These are phyloP conservation scores for Geophilus truncorum DNA, from an alignment of 2,888 invertebrate genomes.

Conservation along the genomic window DNA sequence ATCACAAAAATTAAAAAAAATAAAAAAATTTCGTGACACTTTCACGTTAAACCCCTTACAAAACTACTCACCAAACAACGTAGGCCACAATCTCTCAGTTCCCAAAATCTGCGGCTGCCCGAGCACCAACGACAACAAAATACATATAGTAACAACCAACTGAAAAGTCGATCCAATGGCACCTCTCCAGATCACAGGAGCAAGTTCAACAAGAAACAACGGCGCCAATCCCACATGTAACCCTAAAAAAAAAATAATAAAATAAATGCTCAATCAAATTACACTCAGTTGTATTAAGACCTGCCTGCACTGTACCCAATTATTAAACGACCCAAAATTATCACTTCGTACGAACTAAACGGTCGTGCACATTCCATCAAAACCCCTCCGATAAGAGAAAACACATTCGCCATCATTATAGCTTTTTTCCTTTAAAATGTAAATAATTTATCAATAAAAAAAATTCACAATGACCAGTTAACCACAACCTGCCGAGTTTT, in stretches of 20 bases:
- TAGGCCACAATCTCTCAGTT: conserved; percentile 63
- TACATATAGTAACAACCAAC: conserved; percentile 78
- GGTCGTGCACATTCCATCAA: conserved; percentile 64
- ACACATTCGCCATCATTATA: conserved; percentile 62
- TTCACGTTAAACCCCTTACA: neutral
- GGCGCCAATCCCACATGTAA: conserved; percentile 81
- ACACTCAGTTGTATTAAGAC: conserved; percentile 44
- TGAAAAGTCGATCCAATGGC: conserved; percentile 86
- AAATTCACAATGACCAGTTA: neutral
- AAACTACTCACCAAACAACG: conserved; percentile 55
- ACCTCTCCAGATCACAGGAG: conserved; percentile 73
- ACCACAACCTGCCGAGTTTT: conserved; percentile 43
- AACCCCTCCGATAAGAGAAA: conserved; percentile 64
- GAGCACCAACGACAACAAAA: conserved; percentile 65
- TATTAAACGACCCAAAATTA: conserved; percentile 68
- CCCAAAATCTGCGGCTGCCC: conserved; percentile 67
- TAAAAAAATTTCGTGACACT: neutral
- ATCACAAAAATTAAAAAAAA: too few species aligned
- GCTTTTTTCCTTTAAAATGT: conserved; percentile 56
- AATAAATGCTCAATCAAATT: neutral
- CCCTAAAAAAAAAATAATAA: conserved; percentile 51
- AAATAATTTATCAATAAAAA: conserved; percentile 29
- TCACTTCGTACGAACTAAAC: conserved; percentile 69
- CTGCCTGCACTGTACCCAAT: conserved; percentile 71
- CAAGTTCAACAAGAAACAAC: conserved; percentile 82